Conservation (phyloP, 1,140 invertebrate genomes). For the Tenebrio molitor region DNA sequence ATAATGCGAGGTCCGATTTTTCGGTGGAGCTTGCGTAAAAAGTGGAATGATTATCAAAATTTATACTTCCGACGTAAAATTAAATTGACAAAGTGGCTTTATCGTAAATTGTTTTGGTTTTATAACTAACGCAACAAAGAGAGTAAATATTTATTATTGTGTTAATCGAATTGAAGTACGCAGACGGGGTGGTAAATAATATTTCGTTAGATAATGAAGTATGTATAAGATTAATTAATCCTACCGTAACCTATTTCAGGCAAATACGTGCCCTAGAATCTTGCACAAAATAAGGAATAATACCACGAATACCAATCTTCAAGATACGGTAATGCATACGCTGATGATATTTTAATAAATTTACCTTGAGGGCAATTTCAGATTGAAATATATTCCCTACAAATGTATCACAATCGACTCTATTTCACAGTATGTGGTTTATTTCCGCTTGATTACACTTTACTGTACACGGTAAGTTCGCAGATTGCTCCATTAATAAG, state of each 20-base stretch:
- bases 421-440: slow-evolving; percentile 63
- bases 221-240: slow-evolving; percentile 8
- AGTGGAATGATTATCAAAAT: too few relatives aligned
- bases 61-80: too few relatives aligned
- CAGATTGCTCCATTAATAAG: too few relatives aligned
- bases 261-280: slow-evolving; percentile 55
- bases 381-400: slow-evolving; percentile 64
- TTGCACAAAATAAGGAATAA: slow-evolving; percentile 56
- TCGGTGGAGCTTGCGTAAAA: too few relatives aligned
- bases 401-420: slow-evolving; percentile 63
- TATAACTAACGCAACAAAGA: too few relatives aligned
- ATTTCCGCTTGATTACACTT: slow-evolving; percentile 63
- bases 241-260: slow-evolving; percentile 47
- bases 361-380: slow-evolving; percentile 52
- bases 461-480: slow-evolving; percentile 63
- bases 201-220: not conserved
- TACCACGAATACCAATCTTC: slow-evolving; percentile 48
- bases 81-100: too few relatives aligned
- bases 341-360: slow-evolving; percentile 5
- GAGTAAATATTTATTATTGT: too few relatives aligned
- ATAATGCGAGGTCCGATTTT: too few relatives aligned
- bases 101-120: too few relatives aligned
- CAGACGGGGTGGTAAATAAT: too few relatives aligned
- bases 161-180: too few relatives aligned
- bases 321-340: slow-evolving; percentile 50